These are phyloP conservation scores for Chaunax sp. DNA, from an alignment of 2,797 vertebrate species.

Conservation along the genomic window DNA sequence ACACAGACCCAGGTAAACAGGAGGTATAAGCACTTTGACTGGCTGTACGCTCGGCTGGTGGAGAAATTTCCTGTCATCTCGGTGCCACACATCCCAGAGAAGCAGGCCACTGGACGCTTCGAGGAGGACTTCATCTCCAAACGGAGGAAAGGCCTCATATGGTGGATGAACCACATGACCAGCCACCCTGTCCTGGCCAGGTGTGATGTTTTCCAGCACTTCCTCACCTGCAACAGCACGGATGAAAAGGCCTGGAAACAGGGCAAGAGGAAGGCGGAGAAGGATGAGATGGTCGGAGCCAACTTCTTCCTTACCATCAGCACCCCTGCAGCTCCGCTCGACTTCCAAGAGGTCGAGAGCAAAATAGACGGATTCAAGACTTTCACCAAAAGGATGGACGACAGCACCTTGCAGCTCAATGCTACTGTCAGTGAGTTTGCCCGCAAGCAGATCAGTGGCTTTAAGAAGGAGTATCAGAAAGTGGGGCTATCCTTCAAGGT, in stretches of 20 bases:
- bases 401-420: conserved; percentile 92
- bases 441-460: conserved; percentile 95
- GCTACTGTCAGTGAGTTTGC: conserved; percentile 93
- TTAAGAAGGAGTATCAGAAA: conserved; percentile 99
- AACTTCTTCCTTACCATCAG: conserved; percentile 98
- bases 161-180: conserved; percentile 99
- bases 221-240: conserved; percentile 92
- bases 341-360: conserved; percentile 96
- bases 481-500: conserved; percentile 93
- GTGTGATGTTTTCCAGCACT: conserved; percentile 97
- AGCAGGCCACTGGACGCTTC: conserved; percentile 97
- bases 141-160: conserved; percentile 92
- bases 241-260: conserved; percentile 98
- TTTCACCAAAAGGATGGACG: conserved; percentile 98
- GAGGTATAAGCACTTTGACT: conserved; percentile 99
- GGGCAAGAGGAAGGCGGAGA: conserved; percentile 96
- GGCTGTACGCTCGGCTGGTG: conserved; percentile 92
- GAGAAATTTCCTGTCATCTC: conserved; percentile 98
- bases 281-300: conserved; percentile 97
- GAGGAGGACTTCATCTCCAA: conserved; percentile 99
- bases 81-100: conserved; percentile 96
- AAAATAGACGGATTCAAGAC: conserved; percentile 95
- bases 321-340: conserved; percentile 85
- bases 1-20: conserved; percentile 91
- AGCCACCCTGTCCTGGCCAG: conserved; percentile 94